Percentiles rank a stretch among this genome's conserved stretches.
Evolutionary conservation across 2,113 vertebrate genomes (phyloP).

Genomic region (Epinephelus lanceolatus): DNA sequence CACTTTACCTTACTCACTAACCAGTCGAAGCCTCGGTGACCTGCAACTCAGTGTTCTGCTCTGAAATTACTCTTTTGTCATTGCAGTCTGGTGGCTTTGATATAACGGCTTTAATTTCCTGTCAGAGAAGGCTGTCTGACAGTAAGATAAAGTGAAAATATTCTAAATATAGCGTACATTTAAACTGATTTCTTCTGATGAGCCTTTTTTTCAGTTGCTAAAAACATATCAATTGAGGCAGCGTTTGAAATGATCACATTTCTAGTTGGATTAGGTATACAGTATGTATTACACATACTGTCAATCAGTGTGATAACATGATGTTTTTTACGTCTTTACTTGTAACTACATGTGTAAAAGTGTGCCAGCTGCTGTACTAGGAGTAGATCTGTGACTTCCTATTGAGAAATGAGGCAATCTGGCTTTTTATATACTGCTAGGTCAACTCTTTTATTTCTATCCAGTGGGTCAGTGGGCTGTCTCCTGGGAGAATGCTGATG

Average conservation of each 20-base stretch:
- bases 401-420: neutral
- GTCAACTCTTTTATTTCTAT: constrained; percentile 36
- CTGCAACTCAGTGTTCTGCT: too few species aligned
- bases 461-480: constrained; percentile 26
- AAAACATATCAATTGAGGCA: too few species aligned
- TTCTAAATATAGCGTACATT: too few species aligned
- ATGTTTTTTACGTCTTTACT: neutral
- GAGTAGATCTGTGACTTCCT: constrained; percentile 15
- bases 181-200: too few species aligned
- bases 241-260: neutral
- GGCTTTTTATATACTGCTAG: neutral
- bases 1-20: too few species aligned
- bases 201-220: too few species aligned
- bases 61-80: too few species aligned
- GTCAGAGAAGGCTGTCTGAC: too few species aligned
- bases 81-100: too few species aligned
- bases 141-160: too few species aligned
- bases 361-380: neutral
- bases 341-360: neutral
- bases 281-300: neutral
- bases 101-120: too few species aligned
- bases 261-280: neutral
- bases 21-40: too few species aligned
- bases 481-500: neutral
- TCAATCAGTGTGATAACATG: neutral